phyloP scores from a whole-genome alignment of 2,113 vertebrate species.

The Oncorhynchus gorbuscha region DNA sequence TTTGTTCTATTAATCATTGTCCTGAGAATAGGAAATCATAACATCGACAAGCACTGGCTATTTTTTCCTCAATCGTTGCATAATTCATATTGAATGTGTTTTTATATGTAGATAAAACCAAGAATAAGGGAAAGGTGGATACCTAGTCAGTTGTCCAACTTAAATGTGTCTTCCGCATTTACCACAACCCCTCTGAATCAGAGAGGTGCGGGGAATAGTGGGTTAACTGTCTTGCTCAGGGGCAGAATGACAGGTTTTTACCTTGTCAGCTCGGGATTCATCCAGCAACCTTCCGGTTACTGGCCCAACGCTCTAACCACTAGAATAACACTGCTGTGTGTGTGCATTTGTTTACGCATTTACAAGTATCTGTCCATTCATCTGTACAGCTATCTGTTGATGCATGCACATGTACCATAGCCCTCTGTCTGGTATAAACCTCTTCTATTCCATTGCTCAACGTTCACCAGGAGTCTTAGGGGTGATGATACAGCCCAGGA shows the following conservation, averaged over 20 bases:
- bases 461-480: conserved; percentile 27
- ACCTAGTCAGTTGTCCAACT: too few relatives aligned
- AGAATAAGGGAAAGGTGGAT: too few relatives aligned
- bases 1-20: background rate
- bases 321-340: background rate
- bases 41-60: background rate
- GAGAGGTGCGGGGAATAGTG: too few relatives aligned
- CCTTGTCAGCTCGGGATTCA: too few relatives aligned
- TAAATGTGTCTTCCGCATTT: too few relatives aligned
- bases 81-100: background rate
- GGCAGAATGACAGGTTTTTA: too few relatives aligned
- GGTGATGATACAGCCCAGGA: background rate
- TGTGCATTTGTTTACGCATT: background rate
- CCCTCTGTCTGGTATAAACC: background rate
- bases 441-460: background rate
- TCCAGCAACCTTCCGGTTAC: too few relatives aligned
- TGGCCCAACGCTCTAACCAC: too few relatives aligned
- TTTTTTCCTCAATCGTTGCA: background rate
- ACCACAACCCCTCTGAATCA: too few relatives aligned
- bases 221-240: too few relatives aligned
- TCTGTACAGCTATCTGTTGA: background rate
- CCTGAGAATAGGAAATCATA: background rate
- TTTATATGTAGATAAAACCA: background rate
- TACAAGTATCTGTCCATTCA: background rate
- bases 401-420: background rate